Evolutionary conservation across 1,140 invertebrate species (phyloP).

Genomic region (Druon quercuslanigerum): DNA sequence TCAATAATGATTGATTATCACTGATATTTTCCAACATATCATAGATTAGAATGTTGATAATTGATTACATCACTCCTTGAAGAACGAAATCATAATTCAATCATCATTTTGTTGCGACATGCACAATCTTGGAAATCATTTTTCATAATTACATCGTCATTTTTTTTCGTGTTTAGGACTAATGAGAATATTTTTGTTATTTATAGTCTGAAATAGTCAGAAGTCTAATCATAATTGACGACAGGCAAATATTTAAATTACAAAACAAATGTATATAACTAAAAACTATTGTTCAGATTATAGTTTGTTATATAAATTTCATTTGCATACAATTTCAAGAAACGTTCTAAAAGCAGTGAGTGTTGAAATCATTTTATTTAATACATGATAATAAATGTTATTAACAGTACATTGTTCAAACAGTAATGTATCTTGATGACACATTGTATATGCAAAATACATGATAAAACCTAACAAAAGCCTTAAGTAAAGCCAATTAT

Average conservation of each 20-base stretch:
- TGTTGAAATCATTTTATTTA: too few relatives aligned
- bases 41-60: constrained; percentile 14
- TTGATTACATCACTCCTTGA: constrained; percentile 8
- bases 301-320: too few relatives aligned
- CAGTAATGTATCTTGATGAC: too few relatives aligned
- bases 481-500: too few relatives aligned
- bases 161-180: background rate
- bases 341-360: too few relatives aligned
- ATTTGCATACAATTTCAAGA: too few relatives aligned
- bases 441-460: too few relatives aligned
- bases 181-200: background rate
- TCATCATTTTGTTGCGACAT: background rate
- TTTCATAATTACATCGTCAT: background rate
- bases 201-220: background rate
- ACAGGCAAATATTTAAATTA: background rate
- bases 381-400: too few relatives aligned
- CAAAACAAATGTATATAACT: too few relatives aligned
- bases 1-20: constrained; percentile 26
- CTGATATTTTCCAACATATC: constrained; percentile 3
- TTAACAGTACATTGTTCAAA: too few relatives aligned
- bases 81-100: constrained; percentile 15
- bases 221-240: background rate
- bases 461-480: too few relatives aligned
- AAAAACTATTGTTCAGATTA: too few relatives aligned
- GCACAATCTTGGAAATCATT: background rate